Conservation (phyloP, 2,888 invertebrate species). For the Lepidocyrtinus sp. region DNA sequence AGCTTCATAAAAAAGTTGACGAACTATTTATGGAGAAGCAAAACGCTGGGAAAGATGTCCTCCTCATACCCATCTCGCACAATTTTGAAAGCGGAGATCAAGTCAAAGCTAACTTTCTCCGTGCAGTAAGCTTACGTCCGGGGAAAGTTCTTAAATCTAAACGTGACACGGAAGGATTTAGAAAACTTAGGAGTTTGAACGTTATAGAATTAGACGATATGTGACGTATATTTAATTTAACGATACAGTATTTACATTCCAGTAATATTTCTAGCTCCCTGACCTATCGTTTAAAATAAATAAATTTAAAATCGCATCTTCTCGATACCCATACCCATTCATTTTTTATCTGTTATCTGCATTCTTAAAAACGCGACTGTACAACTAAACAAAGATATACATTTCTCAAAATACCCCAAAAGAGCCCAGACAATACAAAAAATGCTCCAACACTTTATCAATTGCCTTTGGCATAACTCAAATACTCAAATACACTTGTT, state of each 20-base stretch:
- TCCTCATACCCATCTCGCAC: slow-evolving; percentile 58
- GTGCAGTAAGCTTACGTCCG: slow-evolving; percentile 38
- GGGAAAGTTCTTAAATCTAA: background rate
- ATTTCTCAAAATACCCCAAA: slow-evolving; percentile 9
- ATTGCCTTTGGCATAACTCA: too few relatives aligned
- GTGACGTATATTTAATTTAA: too few relatives aligned
- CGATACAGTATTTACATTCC: too few relatives aligned
- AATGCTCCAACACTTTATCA: slow-evolving; percentile 27
- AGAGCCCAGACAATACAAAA: background rate
- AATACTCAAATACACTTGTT: too few relatives aligned
- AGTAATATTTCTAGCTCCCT: too few relatives aligned
- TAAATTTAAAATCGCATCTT: too few relatives aligned
- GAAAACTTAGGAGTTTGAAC: slow-evolving; percentile 23
- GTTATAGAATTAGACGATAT: slow-evolving; percentile 24
- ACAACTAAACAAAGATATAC: too few relatives aligned
- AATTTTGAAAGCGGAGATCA: slow-evolving; percentile 31
- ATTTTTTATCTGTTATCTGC: too few relatives aligned
- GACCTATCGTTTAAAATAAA: too few relatives aligned
- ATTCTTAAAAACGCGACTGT: too few relatives aligned
- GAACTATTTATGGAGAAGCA: slow-evolving; percentile 40
- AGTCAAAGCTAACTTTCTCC: slow-evolving; percentile 58
- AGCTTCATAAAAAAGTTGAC: slow-evolving; percentile 46
- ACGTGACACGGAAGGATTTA: background rate
- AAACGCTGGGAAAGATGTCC: slow-evolving; percentile 46
- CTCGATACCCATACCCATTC: too few relatives aligned